These are phyloP conservation scores for Crossocerus cetratus DNA, from an alignment of 2,888 invertebrate species.

Conservation along the genomic window DNA sequence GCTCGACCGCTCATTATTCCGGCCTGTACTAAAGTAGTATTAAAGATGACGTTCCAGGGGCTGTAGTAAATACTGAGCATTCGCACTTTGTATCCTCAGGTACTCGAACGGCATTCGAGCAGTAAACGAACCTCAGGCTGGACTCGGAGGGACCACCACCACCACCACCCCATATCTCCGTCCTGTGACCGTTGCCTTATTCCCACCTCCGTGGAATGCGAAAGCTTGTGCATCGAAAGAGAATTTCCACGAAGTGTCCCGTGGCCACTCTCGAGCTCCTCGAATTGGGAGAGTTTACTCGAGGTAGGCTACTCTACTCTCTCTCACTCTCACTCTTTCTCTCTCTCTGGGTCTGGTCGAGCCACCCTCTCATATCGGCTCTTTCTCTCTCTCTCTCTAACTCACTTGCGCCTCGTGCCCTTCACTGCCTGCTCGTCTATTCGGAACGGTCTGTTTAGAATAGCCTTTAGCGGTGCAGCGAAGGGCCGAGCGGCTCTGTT, in stretches of 20 bases:
- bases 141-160: no score
- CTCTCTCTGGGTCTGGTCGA: not conserved
- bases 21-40: no score
- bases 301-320: not conserved
- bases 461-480: not conserved
- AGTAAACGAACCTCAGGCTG: no score
- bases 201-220: slow-evolving; percentile 24
- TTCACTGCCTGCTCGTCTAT: no score
- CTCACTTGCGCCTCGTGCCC: not conserved
- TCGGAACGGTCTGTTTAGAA: not conserved
- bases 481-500: not conserved
- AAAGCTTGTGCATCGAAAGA: slow-evolving; percentile 37
- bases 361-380: slow-evolving; percentile 14
- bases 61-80: no score
- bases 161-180: not conserved
- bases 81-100: no score
- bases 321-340: not conserved
- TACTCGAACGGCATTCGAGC: no score
- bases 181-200: not conserved
- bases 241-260: slow-evolving; percentile 26
- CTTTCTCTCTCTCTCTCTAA: not conserved
- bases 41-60: no score
- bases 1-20: no score
- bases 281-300: not conserved
- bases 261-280: not conserved